Percentiles rank a stretch among this genome's conserved stretches.
Conservation (phyloP, 1,140 invertebrate genomes). For the Myzus persicae region DNA sequence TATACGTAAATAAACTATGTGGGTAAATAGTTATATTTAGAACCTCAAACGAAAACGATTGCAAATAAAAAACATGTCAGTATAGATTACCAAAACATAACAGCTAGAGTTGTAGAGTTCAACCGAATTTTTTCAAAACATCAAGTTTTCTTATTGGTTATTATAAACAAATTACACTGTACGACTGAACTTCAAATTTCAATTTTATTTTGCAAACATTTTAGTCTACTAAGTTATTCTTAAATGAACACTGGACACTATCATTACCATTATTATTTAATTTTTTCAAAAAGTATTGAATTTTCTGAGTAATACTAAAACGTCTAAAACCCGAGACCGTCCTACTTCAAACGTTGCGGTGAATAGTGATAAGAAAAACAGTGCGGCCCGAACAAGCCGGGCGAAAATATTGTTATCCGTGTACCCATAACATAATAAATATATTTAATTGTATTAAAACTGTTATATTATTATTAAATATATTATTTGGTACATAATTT, state of each 20-base stretch:
- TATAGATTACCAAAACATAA: not conserved
- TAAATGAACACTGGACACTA: not conserved
- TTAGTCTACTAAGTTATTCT: not conserved
- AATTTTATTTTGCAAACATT: not conserved
- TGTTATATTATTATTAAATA: no score
- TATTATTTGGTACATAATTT: no score
- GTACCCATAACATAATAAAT: no score
- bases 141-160: not conserved
- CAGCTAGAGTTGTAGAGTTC: not conserved
- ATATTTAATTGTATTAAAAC: no score
- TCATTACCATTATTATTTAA: not conserved
- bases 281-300: no score
- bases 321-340: no score
- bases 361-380: no score
- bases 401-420: no score
- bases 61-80: not conserved
- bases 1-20: not conserved
- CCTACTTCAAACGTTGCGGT: no score
- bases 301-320: no score
- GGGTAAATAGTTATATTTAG: not conserved
- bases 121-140: not conserved
- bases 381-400: no score
- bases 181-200: not conserved
- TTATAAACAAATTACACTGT: not conserved
- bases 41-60: not conserved